These are phyloP conservation scores for Gopherus flavomarginatus DNA, from an alignment of 2,113 vertebrate species.

Conservation along the genomic window DNA sequence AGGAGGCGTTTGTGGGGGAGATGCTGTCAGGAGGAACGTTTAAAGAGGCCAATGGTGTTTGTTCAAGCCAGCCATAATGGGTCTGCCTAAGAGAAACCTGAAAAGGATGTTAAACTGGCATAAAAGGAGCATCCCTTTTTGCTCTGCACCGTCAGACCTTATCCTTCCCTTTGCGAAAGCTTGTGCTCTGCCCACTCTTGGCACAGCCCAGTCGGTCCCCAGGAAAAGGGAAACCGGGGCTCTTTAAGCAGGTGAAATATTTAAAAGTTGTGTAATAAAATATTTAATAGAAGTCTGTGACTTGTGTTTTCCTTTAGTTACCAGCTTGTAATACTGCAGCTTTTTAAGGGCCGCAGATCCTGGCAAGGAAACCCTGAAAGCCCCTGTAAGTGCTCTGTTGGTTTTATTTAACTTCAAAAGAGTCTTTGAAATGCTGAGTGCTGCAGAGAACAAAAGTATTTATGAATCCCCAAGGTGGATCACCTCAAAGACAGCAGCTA, in stretches of 20 bases:
- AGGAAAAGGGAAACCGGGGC: neutral
- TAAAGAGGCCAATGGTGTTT: neutral
- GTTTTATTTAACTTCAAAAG: conserved; percentile 57
- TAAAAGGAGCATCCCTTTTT: neutral
- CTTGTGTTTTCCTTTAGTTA: neutral
- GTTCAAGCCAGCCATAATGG: conserved; percentile 15
- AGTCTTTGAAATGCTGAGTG: neutral
- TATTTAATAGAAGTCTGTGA: conserved; percentile 4
- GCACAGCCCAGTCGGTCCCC: neutral
- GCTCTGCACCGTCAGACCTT: neutral
- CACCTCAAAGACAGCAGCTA: conserved; percentile 41
- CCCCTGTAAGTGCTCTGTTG: neutral
- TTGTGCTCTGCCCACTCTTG: neutral
- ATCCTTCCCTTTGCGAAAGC: neutral
- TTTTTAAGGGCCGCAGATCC: conserved; percentile 22
- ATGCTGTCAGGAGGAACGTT: neutral
- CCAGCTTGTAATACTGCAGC: neutral
- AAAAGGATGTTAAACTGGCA: neutral
- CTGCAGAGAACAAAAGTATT: conserved; percentile 45
- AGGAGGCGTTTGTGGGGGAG: neutral
- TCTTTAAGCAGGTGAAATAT: neutral
- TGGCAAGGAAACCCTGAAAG: neutral
- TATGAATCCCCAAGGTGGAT: conserved; percentile 40
- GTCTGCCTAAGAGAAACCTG: neutral
- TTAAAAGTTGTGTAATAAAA: neutral